These are phyloP conservation scores for Drosophila quadrilineata DNA, from an alignment of 1,140 invertebrate species.

Conservation along the genomic window DNA sequence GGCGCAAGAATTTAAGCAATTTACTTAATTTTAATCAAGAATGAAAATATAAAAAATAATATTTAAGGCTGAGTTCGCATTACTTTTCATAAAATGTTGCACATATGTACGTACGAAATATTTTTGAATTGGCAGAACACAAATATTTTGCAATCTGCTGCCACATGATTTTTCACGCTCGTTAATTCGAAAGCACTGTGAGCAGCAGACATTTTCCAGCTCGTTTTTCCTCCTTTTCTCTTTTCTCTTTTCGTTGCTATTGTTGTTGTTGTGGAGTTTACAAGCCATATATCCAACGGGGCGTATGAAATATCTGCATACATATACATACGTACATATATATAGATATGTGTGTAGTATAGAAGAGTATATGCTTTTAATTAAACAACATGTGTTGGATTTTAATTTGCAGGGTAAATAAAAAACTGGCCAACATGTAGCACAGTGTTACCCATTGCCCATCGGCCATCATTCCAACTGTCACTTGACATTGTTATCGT, in stretches of 20 bases:
- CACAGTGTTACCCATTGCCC: conserved; percentile 51
- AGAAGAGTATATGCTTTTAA: conserved; percentile 64
- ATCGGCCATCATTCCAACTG: neutral
- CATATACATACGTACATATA: conserved; percentile 6
- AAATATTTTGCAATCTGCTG: conserved; percentile 65
- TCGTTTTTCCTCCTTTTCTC: no score
- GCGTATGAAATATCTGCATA: conserved; percentile 30
- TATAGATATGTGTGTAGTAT: conserved; percentile 14
- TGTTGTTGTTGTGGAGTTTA: neutral
- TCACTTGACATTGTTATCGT: neutral
- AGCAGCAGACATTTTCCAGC: neutral
- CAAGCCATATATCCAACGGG: conserved; percentile 16
- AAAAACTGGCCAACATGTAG: conserved; percentile 55
- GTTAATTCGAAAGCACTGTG: conserved; percentile 64
- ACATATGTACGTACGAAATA: conserved; percentile 3
- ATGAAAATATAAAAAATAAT: no score
- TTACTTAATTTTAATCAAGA: no score
- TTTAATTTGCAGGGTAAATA: conserved; percentile 76
- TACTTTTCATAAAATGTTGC: neutral
- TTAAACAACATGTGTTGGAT: conserved; percentile 74
- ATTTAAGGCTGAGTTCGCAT: no score
- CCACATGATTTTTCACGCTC: conserved; percentile 71
- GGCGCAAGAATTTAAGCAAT: no score
- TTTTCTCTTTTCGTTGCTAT: no score
- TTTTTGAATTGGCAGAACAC: conserved; percentile 13